These are phyloP conservation scores for Crotalus horridus DNA, from an alignment of 2,113 vertebrate genomes.

Conservation along the genomic window DNA sequence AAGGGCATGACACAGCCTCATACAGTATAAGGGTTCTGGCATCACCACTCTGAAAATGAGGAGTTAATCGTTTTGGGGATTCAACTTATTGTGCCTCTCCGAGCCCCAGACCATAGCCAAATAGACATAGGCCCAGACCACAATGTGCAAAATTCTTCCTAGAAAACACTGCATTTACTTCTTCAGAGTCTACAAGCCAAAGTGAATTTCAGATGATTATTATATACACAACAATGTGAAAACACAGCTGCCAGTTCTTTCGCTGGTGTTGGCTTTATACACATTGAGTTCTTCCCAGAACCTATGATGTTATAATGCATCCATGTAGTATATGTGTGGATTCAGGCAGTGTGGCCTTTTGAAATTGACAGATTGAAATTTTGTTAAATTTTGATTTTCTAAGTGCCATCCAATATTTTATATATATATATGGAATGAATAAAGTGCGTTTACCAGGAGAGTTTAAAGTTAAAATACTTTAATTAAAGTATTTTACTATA, in stretches of 20 bases:
- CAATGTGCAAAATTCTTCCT: not conserved
- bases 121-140: not conserved
- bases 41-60: not conserved
- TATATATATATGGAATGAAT: too few species aligned
- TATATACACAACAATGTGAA: not conserved
- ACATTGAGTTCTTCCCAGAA: not conserved
- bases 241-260: not conserved
- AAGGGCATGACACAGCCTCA: not conserved
- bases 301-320: not conserved
- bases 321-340: not conserved
- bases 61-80: not conserved
- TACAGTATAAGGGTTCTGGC: not conserved
- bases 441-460: too few species aligned
- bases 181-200: not conserved
- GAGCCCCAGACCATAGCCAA: not conserved
- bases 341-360: not conserved
- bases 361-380: not conserved
- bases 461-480: too few species aligned
- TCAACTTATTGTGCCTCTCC: not conserved
- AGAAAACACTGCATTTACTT: not conserved
- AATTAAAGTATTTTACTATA: too few species aligned
- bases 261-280: not conserved
- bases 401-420: not conserved
- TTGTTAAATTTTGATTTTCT: too few species aligned
- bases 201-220: not conserved